Percentiles rank a stretch among this genome's conserved stretches.
Evolutionary conservation across 64 coral and sea anemone genomes (phyloP).

Genomic region (Stichodactyla mertensii): DNA sequence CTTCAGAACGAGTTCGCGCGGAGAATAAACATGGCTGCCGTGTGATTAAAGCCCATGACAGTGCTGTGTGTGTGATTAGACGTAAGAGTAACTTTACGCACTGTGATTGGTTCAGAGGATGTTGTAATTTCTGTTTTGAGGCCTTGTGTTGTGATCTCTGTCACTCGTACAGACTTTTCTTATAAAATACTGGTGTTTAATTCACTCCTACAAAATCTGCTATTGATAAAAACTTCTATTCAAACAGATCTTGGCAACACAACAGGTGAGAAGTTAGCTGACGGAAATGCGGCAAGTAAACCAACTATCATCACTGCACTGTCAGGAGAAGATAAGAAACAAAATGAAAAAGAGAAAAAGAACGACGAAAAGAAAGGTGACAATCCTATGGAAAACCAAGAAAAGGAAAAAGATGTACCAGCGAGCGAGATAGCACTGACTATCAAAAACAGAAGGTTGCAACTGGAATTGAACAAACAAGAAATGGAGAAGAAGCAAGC

Average conservation of each 20-base stretch:
- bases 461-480: constrained; percentile 18
- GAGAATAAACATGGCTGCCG: too few relatives aligned
- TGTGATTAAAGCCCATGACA: too few relatives aligned
- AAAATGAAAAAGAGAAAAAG: constrained; percentile 18
- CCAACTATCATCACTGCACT: neutral
- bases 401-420: neutral
- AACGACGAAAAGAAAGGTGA: neutral
- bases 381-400: neutral
- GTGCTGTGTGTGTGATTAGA: too few relatives aligned
- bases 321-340: constrained; percentile 25
- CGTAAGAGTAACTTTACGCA: too few relatives aligned
- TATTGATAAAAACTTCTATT: neutral
- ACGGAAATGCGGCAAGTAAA: neutral
- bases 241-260: neutral
- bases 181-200: too few relatives aligned
- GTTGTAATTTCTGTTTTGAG: too few relatives aligned
- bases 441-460: neutral
- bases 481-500: constrained; percentile 7
- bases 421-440: neutral
- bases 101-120: too few relatives aligned
- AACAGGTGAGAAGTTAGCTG: neutral
- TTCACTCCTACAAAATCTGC: too few relatives aligned
- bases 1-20: too few relatives aligned
- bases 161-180: too few relatives aligned
- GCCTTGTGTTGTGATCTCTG: too few relatives aligned